Evolutionary conservation across 2,113 vertebrate genomes (phyloP).

Genomic region (Bettongia penicillata): DNA sequence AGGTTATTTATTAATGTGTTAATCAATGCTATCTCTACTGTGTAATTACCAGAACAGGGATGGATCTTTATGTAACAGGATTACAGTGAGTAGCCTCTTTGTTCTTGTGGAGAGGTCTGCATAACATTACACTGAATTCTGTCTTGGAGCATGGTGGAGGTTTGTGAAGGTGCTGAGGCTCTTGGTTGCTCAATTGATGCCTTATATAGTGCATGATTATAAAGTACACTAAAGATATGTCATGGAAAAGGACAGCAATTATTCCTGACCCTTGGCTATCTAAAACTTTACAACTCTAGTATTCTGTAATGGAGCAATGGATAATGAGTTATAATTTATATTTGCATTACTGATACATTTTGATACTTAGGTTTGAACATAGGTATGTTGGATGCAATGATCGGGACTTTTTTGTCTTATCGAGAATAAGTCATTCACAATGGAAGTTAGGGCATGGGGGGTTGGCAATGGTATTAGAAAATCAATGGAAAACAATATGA

Average conservation of each 20-base stretch:
- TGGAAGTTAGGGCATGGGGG: not conserved
- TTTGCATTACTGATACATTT: not conserved
- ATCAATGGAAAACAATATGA: not conserved
- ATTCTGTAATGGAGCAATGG: not conserved
- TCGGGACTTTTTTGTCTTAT: not conserved
- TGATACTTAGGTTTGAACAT: not conserved
- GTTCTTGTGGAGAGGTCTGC: not conserved
- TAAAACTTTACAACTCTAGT: not conserved
- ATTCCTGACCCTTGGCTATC: not conserved
- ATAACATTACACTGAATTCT: not conserved
- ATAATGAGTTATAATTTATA: not conserved
- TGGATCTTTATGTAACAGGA: not conserved
- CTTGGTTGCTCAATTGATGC: not conserved
- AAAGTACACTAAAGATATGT: not conserved
- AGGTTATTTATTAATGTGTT: conserved; percentile 69
- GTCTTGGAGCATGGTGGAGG: not conserved
- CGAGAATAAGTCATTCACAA: not conserved
- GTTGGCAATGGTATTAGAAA: not conserved
- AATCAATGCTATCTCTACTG: conserved; percentile 53
- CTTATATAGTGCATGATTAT: not conserved
- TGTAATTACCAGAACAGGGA: conserved; percentile 44
- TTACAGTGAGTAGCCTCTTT: not conserved
- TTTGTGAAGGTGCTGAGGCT: not conserved
- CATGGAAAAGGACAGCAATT: not conserved
- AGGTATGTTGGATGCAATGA: not conserved